phyloP scores from a whole-genome alignment of 23 tunicate genomes.

The Clavelina lepadiformis region DNA sequence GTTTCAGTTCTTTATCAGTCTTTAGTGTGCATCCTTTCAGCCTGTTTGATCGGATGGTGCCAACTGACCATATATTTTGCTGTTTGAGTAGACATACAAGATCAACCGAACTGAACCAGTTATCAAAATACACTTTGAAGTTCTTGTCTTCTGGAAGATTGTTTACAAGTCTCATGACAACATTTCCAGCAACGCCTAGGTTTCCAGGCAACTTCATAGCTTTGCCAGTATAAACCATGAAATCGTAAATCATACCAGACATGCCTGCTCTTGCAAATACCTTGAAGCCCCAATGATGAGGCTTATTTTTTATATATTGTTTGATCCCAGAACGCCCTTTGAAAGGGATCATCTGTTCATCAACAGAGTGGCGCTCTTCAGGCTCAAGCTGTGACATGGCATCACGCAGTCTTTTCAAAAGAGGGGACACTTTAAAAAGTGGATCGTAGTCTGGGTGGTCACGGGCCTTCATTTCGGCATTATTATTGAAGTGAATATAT shows the following conservation, averaged over 20 bases:
- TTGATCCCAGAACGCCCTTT: constrained; percentile 13
- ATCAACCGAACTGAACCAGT: too few relatives aligned
- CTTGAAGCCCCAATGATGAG: constrained; percentile 17
- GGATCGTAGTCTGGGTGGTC: constrained; percentile 21
- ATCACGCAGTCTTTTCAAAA: constrained; percentile 9
- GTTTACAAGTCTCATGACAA: constrained; percentile 14
- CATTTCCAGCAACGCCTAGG: constrained; percentile 13
- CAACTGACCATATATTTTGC: too few relatives aligned
- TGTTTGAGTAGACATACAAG: too few relatives aligned
- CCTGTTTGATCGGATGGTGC: too few relatives aligned
- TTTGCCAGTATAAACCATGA: constrained; percentile 7
- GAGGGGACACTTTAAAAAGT: constrained; percentile 16
- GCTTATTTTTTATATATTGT: constrained; percentile 17
- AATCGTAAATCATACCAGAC: constrained; percentile 13
- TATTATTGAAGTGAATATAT: constrained; percentile 11
- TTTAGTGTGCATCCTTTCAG: too few relatives aligned
- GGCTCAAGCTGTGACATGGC: constrained; percentile 12
- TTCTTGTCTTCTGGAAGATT: constrained; percentile 10
- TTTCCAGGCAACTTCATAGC: constrained; percentile 24
- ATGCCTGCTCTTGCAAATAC: constrained; percentile 17
- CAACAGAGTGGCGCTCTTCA: constrained; percentile 12
- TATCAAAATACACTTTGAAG: constrained; percentile 10
- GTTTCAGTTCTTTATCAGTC: constrained; percentile 8
- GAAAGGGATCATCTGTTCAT: constrained; percentile 18
- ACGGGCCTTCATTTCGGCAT: constrained; percentile 5